Conservation (phyloP, 2,113 vertebrate species). For the Carettochelys insculpta region DNA sequence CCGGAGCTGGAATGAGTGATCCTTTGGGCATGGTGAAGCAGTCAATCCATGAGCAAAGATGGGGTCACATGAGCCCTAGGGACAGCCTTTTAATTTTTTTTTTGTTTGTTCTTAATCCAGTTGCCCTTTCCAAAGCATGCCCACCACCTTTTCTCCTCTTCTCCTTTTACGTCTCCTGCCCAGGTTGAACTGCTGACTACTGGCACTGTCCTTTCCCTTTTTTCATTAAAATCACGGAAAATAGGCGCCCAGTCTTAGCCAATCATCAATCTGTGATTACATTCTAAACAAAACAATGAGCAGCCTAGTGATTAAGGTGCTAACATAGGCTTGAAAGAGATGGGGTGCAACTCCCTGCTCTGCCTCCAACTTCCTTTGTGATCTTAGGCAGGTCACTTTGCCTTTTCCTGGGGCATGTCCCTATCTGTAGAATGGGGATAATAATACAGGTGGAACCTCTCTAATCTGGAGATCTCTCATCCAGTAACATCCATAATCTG, state of each 20-base stretch:
- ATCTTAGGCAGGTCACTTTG: neutral
- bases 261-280: rapidly evolving
- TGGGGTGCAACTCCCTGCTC: neutral
- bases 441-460: too few relatives aligned
- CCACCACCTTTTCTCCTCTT: neutral
- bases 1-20: neutral
- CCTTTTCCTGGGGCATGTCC: neutral
- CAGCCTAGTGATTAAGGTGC: neutral
- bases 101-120: too few relatives aligned
- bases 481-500: too few relatives aligned
- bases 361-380: neutral
- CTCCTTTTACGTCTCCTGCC: neutral
- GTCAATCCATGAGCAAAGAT: neutral
- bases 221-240: neutral
- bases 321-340: neutral
- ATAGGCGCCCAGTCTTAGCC: neutral
- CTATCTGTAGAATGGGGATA: neutral
- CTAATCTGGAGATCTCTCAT: too few relatives aligned
- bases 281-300: neutral
- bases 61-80: neutral
- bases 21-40: neutral
- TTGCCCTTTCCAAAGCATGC: neutral
- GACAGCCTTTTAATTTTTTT: neutral
- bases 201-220: neutral
- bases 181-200: neutral